Percentiles rank a stretch among this genome's conserved stretches.
These are phyloP conservation scores for Sarcophaga carnaria DNA, from an alignment of 2,888 invertebrate species.

Conservation along the genomic window DNA sequence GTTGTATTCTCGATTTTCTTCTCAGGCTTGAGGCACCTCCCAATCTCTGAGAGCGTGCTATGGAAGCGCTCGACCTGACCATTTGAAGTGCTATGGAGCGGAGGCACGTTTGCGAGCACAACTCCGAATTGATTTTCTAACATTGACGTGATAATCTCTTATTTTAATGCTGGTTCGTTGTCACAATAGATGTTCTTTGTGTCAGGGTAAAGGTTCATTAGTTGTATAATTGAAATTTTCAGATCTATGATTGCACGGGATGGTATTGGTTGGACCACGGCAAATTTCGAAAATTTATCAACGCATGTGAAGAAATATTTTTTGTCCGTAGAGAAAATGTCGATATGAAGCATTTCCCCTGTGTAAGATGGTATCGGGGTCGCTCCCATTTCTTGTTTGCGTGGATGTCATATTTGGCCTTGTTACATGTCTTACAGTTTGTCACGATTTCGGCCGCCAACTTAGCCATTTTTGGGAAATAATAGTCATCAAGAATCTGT, in stretches of 20 bases:
- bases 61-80: constrained; percentile 68
- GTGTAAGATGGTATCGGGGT: constrained; percentile 59
- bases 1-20: constrained; percentile 25
- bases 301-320: constrained; percentile 66
- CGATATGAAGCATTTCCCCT: constrained; percentile 40
- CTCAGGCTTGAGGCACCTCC: constrained; percentile 48
- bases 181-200: constrained; percentile 26
- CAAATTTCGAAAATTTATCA: constrained; percentile 71
- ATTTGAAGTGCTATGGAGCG: constrained; percentile 58
- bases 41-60: constrained; percentile 68
- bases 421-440: constrained; percentile 60
- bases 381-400: constrained; percentile 56
- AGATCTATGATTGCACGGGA: constrained; percentile 70
- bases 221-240: constrained; percentile 38
- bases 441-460: constrained; percentile 59
- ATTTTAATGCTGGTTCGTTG: constrained; percentile 37
- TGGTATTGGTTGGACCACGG: constrained; percentile 67
- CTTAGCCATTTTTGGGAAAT: constrained; percentile 39
- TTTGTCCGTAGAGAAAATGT: constrained; percentile 67
- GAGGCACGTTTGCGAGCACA: neutral
- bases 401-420: constrained; percentile 68
- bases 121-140: constrained; percentile 33
- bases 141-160: constrained; percentile 10
- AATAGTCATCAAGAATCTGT: constrained; percentile 67
- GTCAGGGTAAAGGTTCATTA: constrained; percentile 39